Evolutionary conservation across 2,888 invertebrate species (phyloP), one percentile per base, ranked within the genome.

Genomic region (Autographa pulchrina): DNA sequence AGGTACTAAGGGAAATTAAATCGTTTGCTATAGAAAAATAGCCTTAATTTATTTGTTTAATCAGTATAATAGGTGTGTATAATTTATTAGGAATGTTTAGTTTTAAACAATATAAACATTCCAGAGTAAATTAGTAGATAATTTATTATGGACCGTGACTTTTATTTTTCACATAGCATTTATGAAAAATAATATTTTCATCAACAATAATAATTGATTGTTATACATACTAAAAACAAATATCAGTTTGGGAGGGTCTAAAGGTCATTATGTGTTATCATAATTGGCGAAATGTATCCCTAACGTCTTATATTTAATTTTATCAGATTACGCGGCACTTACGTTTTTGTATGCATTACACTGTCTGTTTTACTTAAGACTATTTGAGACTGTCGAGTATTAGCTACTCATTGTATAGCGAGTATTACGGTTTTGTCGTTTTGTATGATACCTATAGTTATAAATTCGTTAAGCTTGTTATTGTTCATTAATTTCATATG

Each of bases 191-290:
- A 56, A 56, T 13, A 56, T 48, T 43, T n/a, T 48, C n/a, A n/a
- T 48, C n/a, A 56, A 56, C 54, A 56, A 20, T 20, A 56, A 18
- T 18, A 18, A 18, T 18, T 54, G 11, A 20, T 14, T 54, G 13
- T 20, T 54, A 54, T 20, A 1, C 11, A 54, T 20, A 1, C 11
- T 54, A 54, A 54, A 52, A 20, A 11, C 9, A 54, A 18, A 9
- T 25, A 25, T 56, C 54, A 13, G 20, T 48, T n/a, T 20, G 20
- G 25, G 54, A 13, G 13, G 20, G 20, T 56, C 25, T 20, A 25
- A 56, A 56, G 54, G 54, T 56, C 54, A 56, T 11, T 56, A 25
- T 56, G 25, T 25, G 11, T 56, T 56, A 56, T 56, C 54, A 56
- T 25, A 56, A 56, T 56, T 25, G 20, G 54, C 25, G 54, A 56